phyloP scores from a whole-genome alignment of 2,113 vertebrate genomes.

The Monopterus albus region DNA sequence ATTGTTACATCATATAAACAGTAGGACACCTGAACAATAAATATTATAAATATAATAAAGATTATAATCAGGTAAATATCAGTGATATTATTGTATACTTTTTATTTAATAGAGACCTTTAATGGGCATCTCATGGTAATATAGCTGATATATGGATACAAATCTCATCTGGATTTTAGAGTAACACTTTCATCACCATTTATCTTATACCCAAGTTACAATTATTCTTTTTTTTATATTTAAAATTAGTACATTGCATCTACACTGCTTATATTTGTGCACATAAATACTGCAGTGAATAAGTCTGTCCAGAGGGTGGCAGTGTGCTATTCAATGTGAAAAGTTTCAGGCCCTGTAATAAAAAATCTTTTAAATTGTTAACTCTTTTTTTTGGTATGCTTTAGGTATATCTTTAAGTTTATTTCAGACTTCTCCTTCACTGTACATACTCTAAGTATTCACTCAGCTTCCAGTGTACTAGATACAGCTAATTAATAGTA shows the following conservation, averaged over 20 bases:
- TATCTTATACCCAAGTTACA: neutral
- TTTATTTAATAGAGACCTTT: no score
- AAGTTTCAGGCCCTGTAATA: conserved; percentile 1
- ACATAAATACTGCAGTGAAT: conserved; percentile 14
- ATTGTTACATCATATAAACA: no score
- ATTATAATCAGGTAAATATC: no score
- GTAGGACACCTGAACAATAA: no score
- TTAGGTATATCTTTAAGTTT: neutral
- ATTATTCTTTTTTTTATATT: neutral
- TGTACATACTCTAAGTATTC: neutral
- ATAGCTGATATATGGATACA: no score
- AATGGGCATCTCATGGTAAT: no score
- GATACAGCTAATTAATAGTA: no score
- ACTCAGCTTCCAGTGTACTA: no score
- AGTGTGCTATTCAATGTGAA: conserved; percentile 62
- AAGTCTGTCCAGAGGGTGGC: conserved; percentile 62
- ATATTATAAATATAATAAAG: no score
- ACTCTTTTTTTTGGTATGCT: conserved; percentile 2
- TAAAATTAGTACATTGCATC: neutral
- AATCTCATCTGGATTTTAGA: neutral
- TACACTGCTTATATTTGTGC: no score
- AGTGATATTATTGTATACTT: no score
- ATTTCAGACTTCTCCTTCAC: neutral
- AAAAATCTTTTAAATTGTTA: conserved; percentile 36
- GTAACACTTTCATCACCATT: neutral